phyloP scores from a whole-genome alignment of 2,113 vertebrate species.

The Pristiophorus japonicus region DNA sequence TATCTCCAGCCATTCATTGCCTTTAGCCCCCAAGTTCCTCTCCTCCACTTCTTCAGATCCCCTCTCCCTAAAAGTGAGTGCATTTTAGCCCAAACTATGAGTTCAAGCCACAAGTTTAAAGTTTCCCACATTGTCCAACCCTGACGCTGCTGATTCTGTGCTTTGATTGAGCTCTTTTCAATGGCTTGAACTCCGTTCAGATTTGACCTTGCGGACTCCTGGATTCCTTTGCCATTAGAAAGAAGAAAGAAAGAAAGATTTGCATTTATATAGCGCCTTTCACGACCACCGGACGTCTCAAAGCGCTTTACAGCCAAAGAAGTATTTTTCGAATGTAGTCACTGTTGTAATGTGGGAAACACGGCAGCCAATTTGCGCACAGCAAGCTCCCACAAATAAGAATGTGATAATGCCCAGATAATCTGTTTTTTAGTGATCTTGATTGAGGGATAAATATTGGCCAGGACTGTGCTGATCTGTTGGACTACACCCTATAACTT shows the following conservation, averaged over 20 bases:
- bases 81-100: neutral
- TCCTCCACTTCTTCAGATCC: neutral
- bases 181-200: neutral
- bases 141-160: neutral
- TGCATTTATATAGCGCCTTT: no score
- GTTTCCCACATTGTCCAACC: neutral
- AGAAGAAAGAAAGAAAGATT: no score
- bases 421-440: no score
- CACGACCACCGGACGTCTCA: no score
- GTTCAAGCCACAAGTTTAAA: neutral
- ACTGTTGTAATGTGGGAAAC: no score
- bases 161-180: neutral
- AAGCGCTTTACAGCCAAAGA: no score
- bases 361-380: no score
- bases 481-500: neutral
- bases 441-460: no score
- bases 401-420: no score
- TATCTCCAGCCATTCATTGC: neutral
- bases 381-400: no score
- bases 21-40: neutral
- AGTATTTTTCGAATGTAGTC: no score
- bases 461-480: neutral
- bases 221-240: neutral
- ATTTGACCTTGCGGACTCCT: neutral
- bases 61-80: neutral